These are phyloP conservation scores for Sclerodermus sp. DNA, from an alignment of 2,888 invertebrate genomes.

Conservation along the genomic window DNA sequence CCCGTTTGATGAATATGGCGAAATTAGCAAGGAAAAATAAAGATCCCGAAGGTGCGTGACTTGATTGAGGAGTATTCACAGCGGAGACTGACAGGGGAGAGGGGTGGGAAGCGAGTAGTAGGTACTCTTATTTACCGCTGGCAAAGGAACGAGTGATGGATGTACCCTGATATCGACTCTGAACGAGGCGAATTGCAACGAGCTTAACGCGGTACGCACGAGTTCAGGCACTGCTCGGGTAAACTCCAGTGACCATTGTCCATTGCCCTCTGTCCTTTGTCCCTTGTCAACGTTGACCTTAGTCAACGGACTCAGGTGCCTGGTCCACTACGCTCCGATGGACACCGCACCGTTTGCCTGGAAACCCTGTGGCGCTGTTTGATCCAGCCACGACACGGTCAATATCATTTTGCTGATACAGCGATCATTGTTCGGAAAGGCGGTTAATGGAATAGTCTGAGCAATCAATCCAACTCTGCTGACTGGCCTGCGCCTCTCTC, in stretches of 20 bases:
- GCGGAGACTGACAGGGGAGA: too few species aligned
- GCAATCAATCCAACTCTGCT: too few species aligned
- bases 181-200: constrained; percentile 15
- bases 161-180: constrained; percentile 17
- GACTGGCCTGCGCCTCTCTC: too few species aligned
- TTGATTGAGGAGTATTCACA: too few species aligned
- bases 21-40: too few species aligned
- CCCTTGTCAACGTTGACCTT: constrained; percentile 18
- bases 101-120: background rate
- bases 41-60: too few species aligned
- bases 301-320: constrained; percentile 6
- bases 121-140: constrained; percentile 6
- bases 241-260: constrained; percentile 26
- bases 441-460: too few species aligned
- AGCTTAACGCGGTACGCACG: constrained; percentile 16
- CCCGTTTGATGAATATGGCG: too few species aligned
- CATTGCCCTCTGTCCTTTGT: constrained; percentile 27
- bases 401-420: constrained; percentile 8
- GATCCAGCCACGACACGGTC: constrained; percentile 12
- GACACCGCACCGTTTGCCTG: constrained; percentile 6
- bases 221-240: constrained; percentile 20
- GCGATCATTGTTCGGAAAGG: background rate
- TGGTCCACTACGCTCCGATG: background rate
- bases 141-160: constrained; percentile 9
- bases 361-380: constrained; percentile 13